Conservation (phyloP, 1,140 invertebrate species). For the Drosophila bifasciata region DNA sequence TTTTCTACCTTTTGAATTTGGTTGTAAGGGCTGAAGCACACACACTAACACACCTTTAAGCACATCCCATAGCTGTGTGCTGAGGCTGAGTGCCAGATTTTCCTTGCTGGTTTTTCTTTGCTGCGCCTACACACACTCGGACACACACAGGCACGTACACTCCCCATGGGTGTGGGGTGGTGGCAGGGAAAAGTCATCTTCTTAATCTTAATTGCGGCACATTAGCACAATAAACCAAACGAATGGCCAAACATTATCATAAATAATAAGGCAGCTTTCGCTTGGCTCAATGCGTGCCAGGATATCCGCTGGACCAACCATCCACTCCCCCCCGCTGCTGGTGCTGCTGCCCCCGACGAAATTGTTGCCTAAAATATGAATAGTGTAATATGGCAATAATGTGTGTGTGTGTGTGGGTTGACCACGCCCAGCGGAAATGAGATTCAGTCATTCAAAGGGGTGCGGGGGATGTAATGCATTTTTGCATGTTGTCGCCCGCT, state of each 20-base stretch:
- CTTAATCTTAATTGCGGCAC: slow-evolving; percentile 82
- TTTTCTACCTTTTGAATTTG: no score
- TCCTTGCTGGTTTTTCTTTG: no score
- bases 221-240: slow-evolving; percentile 83
- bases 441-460: slow-evolving; percentile 8
- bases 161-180: not conserved
- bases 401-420: slow-evolving; percentile 28
- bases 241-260: slow-evolving; percentile 82
- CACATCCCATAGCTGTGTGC: no score
- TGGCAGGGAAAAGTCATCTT: slow-evolving; percentile 74
- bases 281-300: slow-evolving; percentile 73
- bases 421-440: slow-evolving; percentile 56
- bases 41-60: no score
- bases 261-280: slow-evolving; percentile 72
- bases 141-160: slow-evolving; percentile 25
- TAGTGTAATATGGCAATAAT: slow-evolving; percentile 69
- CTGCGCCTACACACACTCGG: slow-evolving; percentile 5
- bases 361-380: slow-evolving; percentile 66
- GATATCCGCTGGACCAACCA: slow-evolving; percentile 57
- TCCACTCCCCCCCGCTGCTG: not conserved
- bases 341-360: slow-evolving; percentile 1
- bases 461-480: slow-evolving; percentile 63
- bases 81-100: no score
- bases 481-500: slow-evolving; percentile 57
- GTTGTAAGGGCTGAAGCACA: no score